These are phyloP conservation scores for Dorcus parallelipipedus DNA, from an alignment of 2,888 invertebrate species.

Conservation along the genomic window DNA sequence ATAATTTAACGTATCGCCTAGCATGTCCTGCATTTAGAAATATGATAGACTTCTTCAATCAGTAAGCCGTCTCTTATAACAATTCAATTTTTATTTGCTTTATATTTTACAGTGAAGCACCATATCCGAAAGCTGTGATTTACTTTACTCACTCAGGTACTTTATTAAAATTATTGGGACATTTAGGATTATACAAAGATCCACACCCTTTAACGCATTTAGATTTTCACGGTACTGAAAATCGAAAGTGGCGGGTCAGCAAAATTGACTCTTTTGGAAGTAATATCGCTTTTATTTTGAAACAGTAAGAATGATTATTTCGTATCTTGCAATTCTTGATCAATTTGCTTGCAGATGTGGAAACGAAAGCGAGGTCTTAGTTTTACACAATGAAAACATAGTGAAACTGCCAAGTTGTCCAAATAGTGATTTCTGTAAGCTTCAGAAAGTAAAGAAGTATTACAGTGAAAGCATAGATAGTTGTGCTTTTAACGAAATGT, in stretches of 20 bases:
- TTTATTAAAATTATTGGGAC: constrained; percentile 69
- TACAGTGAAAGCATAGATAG: constrained; percentile 60
- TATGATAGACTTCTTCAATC: constrained; percentile 62
- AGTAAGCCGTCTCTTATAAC: constrained; percentile 50
- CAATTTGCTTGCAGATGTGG: constrained; percentile 36
- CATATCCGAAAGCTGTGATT: constrained; percentile 50
- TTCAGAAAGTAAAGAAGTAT: constrained; percentile 54
- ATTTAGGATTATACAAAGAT: constrained; percentile 71
- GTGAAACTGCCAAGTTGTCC: constrained; percentile 67
- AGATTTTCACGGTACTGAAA: constrained; percentile 42
- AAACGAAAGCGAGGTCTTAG: constrained; percentile 55
- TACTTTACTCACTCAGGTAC: constrained; percentile 85
- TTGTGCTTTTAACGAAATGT: constrained; percentile 68
- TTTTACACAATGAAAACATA: constrained; percentile 72
- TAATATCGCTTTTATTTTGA: constrained; percentile 72
- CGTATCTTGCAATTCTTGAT: not conserved
- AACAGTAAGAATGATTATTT: constrained; percentile 32
- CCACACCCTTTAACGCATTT: constrained; percentile 57
- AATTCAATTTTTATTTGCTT: constrained; percentile 1
- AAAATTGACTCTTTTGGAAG: constrained; percentile 76
- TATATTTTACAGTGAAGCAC: constrained; percentile 29
- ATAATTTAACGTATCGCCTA: constrained; percentile 67
- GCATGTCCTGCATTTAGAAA: constrained; percentile 73
- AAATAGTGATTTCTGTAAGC: constrained; percentile 60
- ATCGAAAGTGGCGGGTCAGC: constrained; percentile 57